phyloP scores from a whole-genome alignment of 2,797 vertebrate genomes.

The Sebastes taczanowskii region DNA sequence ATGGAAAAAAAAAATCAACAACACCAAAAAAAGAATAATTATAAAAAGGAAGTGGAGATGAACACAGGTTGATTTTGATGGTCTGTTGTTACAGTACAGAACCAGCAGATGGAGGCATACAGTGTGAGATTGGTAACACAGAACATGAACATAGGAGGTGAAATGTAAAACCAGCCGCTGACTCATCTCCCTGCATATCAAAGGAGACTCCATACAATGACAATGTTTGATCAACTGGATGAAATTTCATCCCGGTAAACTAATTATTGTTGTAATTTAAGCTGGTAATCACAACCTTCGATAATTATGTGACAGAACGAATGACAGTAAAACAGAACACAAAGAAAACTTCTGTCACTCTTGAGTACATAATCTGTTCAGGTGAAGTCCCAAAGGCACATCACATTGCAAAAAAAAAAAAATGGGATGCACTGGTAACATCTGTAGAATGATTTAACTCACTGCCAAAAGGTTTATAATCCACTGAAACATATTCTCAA shows the following conservation, averaged over 20 bases:
- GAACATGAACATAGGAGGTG: not conserved
- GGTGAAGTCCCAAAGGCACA: conserved; percentile 51
- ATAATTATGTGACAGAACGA: not conserved
- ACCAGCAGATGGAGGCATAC: conserved; percentile 71
- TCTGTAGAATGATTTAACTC: not conserved
- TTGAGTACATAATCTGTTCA: not conserved
- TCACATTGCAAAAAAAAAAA: not conserved
- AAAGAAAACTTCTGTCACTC: not conserved
- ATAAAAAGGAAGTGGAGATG: conserved; percentile 6
- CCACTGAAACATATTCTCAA: conserved; percentile 15
- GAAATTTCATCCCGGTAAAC: not conserved
- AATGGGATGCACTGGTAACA: not conserved
- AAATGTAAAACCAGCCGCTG: not conserved
- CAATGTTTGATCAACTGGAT: not conserved
- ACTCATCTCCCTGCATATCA: not conserved
- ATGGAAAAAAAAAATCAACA: not conserved
- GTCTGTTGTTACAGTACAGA: conserved; percentile 57
- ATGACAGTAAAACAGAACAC: not conserved
- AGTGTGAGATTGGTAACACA: conserved; percentile 35
- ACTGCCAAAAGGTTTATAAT: not conserved
- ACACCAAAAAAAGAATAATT: not conserved
- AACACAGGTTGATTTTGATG: not conserved
- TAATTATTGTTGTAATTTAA: not conserved
- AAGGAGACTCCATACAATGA: not conserved
- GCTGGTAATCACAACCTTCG: not conserved